Evolutionary conservation across 2,888 invertebrate species (phyloP).

Genomic region (Tolmerus cingulatus): DNA sequence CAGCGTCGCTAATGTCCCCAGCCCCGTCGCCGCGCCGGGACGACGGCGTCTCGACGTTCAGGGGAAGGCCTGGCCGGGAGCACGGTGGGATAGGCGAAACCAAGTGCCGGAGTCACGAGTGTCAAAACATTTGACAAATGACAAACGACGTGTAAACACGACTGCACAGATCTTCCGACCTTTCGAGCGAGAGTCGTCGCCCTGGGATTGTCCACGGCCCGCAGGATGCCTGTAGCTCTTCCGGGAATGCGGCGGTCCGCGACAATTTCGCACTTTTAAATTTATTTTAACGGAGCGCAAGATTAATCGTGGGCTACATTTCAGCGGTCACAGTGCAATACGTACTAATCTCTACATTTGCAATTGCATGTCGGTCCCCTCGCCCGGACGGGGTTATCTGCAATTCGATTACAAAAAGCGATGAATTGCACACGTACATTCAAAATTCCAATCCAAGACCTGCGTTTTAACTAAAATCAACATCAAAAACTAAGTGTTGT

Average conservation of each 20-base stretch:
- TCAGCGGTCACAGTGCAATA: not conserved
- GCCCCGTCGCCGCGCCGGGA: not conserved
- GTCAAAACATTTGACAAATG: slow-evolving; percentile 41
- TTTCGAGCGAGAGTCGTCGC: not conserved
- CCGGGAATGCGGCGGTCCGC: not conserved
- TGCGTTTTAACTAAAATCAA: not conserved
- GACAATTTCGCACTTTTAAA: not conserved
- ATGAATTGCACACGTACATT: not conserved
- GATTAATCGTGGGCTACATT: not conserved
- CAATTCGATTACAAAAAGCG: not conserved
- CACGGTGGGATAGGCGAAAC: not conserved
- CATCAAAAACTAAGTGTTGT: not conserved
- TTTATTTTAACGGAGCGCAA: not conserved
- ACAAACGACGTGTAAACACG: slow-evolving; percentile 35
- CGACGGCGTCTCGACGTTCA: not conserved
- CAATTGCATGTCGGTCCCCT: not conserved
- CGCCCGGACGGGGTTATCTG: not conserved
- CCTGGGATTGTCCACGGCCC: not conserved
- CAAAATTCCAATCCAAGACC: not conserved
- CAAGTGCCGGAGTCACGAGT: slow-evolving; percentile 15
- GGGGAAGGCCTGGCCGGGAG: not conserved
- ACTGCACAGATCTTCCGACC: slow-evolving; percentile 8
- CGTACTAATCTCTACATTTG: not conserved
- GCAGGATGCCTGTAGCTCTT: not conserved
- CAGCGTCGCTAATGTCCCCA: not conserved